Percentiles rank a stretch among this genome's conserved stretches.
phyloP scores from a whole-genome alignment of 2,113 vertebrate species.

The Forbesichthys agassizii region DNA sequence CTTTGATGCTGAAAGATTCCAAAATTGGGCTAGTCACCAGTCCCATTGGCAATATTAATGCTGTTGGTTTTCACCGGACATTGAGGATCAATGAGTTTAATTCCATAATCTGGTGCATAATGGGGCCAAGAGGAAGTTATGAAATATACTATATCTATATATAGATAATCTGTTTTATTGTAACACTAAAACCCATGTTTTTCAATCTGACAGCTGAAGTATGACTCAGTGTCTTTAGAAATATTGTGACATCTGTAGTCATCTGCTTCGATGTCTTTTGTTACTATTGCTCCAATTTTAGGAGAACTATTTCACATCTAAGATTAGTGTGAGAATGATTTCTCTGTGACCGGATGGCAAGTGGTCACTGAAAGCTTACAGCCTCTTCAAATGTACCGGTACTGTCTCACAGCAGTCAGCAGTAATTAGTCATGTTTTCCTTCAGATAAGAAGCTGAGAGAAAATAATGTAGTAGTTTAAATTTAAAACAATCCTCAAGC shows the following conservation, averaged over 20 bases:
- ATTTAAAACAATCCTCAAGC: not conserved
- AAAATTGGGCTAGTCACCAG: slow-evolving; percentile 51
- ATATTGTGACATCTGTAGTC: slow-evolving; percentile 14
- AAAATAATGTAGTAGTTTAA: slow-evolving; percentile 4
- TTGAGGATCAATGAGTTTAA: slow-evolving; percentile 60
- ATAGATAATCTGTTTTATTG: slow-evolving; percentile 47
- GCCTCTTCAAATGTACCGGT: slow-evolving; percentile 22
- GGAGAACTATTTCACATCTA: slow-evolving; percentile 9
- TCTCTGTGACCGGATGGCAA: slow-evolving; percentile 14
- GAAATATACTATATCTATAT: slow-evolving; percentile 39
- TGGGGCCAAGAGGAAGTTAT: slow-evolving; percentile 61
- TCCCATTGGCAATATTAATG: slow-evolving; percentile 57
- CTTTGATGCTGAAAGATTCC: slow-evolving; percentile 60
- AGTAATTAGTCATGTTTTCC: slow-evolving; percentile 9
- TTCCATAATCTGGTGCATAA: slow-evolving; percentile 68
- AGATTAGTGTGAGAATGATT: slow-evolving; percentile 19
- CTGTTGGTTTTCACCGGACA: slow-evolving; percentile 37
- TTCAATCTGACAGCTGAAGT: slow-evolving; percentile 62
- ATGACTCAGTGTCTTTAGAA: slow-evolving; percentile 35
- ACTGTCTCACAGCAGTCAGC: not conserved
- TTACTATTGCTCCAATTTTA: slow-evolving; percentile 1
- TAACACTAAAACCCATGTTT: slow-evolving; percentile 55
- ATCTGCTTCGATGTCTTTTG: slow-evolving; percentile 31
- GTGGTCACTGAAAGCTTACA: slow-evolving; percentile 13
- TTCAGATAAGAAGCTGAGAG: slow-evolving; percentile 18